Percentiles rank a stretch among this genome's conserved stretches.
Evolutionary conservation across 2,888 invertebrate species (phyloP).

Genomic region (Sinotaia quadrata): DNA sequence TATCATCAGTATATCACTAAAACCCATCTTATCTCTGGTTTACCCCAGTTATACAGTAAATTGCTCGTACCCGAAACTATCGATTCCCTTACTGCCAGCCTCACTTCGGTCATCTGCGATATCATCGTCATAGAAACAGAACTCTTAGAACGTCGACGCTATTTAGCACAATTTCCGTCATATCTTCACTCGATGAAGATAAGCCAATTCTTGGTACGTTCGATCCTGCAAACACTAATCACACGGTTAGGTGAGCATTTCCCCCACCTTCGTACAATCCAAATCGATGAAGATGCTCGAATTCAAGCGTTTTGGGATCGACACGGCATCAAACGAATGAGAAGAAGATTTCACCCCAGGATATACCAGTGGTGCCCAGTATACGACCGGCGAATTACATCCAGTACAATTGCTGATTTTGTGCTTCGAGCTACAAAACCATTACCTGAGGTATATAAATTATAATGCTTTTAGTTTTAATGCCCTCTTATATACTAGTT

Average conservation of each 20-base stretch:
- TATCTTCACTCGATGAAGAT: neutral
- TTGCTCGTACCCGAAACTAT: constrained; percentile 71
- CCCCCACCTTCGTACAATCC: constrained; percentile 58
- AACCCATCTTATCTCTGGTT: constrained; percentile 79
- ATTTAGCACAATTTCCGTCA: neutral
- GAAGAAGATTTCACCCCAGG: constrained; percentile 21
- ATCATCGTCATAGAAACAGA: constrained; percentile 29
- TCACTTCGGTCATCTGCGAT: constrained; percentile 28
- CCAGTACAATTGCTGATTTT: constrained; percentile 75
- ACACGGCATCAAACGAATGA: constrained; percentile 48
- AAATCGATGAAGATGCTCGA: constrained; percentile 84
- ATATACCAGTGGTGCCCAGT: constrained; percentile 18
- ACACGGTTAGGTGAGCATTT: constrained; percentile 37
- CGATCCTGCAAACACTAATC: constrained; percentile 33
- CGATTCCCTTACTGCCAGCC: constrained; percentile 77
- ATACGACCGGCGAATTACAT: constrained; percentile 21
- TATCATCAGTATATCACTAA: constrained; percentile 84
- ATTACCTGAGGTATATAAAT: constrained; percentile 76
- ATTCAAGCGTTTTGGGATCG: constrained; percentile 87
- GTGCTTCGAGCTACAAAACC: constrained; percentile 82
- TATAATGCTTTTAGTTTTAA: too few species aligned
- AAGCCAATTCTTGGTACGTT: constrained; percentile 29
- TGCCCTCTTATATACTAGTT: too few species aligned
- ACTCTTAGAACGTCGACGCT: constrained; percentile 9
- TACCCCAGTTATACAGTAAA: constrained; percentile 78